A percentile compares a stretch with the other conserved stretches of the same genome.
phyloP scores from a whole-genome alignment of 2,797 vertebrate genomes.

The Xerus rutilus region DNA sequence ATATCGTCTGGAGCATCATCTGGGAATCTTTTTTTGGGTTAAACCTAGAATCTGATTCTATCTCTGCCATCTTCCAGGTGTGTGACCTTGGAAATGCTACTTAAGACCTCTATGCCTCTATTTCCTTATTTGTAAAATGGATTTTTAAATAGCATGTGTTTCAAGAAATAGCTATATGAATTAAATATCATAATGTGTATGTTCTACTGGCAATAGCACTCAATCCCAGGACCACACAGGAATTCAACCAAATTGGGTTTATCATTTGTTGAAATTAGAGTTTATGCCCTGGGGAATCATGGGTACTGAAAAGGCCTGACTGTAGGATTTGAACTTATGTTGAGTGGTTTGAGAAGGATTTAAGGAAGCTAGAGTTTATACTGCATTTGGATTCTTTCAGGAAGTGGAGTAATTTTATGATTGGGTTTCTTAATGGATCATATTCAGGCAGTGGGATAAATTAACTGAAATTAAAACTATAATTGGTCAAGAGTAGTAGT shows the following conservation, averaged over 20 bases:
- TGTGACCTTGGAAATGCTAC: background rate
- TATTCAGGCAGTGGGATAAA: background rate
- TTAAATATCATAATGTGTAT: background rate
- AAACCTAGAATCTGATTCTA: constrained; percentile 15
- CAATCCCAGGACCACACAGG: background rate
- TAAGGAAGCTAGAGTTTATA: background rate
- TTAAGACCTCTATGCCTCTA: background rate
- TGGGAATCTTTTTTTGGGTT: background rate
- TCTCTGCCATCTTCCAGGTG: background rate
- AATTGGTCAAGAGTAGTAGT: background rate
- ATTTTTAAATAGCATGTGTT: background rate
- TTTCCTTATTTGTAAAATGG: background rate
- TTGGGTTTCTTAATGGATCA: background rate
- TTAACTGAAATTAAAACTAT: background rate
- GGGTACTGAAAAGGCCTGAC: background rate
- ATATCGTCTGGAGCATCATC: background rate
- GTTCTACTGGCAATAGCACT: background rate
- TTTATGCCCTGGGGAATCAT: background rate
- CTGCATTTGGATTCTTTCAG: background rate
- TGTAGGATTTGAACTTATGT: background rate
- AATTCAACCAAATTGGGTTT: background rate
- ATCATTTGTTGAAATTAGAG: background rate
- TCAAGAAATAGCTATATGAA: background rate
- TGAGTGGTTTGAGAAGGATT: background rate
- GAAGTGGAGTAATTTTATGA: background rate